Base-by-base conservation (phyloP, 2,113 vertebrate genomes). In the Gobius niger region DNA sequence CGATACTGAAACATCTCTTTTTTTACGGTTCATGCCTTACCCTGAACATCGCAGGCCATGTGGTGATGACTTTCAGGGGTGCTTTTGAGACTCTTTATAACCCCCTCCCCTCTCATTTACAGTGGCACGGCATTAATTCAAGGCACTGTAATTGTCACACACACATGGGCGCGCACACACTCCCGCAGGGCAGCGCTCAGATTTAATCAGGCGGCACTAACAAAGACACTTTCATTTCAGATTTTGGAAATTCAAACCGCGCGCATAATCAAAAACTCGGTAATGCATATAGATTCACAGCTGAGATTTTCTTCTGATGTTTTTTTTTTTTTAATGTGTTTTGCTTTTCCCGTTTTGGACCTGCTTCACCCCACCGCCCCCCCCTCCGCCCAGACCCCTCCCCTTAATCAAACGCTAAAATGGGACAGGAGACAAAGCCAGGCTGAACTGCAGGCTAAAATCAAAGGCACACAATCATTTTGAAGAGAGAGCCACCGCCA, bases 191-290 rank as follows among this genome's bases (percentile, higher is more conserved):
- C 63, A 47, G 70, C 60, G 70, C 77, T 70, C 74, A 73, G 47
- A 86, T 84, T 78, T 81, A 87, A 87, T 87, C 77, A 72, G 65
- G 47, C 44, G 16, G 64, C 73, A 53, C 73, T 63, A 54, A 77
- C 57, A 73, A 68, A 68, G 74, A 71, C 40, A 67, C 77, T 60
- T 44, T 42, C 7, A 60, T 42, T 44, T 60, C 6, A 77, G 53
- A 67, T 82, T 88, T 85, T 56, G 47, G 63, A 82, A 80, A 87
- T 87, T 83, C 69, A 89, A 87, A 85, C 72, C 76, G 72, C 78
- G 80, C 52, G 5, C 68, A 85, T 88, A 87, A 87, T 90, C 85
- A 89, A 81, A 85, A 78, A 85, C 74, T 63, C 66, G 67, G 47
- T 63, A 66, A 69, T 1, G 41, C 68, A 68, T 59, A 67, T 59